A percentile compares a stretch with the other conserved stretches of the same genome.
Conservation (phyloP, 2,888 invertebrate genomes). For the Desoria tigrina region DNA sequence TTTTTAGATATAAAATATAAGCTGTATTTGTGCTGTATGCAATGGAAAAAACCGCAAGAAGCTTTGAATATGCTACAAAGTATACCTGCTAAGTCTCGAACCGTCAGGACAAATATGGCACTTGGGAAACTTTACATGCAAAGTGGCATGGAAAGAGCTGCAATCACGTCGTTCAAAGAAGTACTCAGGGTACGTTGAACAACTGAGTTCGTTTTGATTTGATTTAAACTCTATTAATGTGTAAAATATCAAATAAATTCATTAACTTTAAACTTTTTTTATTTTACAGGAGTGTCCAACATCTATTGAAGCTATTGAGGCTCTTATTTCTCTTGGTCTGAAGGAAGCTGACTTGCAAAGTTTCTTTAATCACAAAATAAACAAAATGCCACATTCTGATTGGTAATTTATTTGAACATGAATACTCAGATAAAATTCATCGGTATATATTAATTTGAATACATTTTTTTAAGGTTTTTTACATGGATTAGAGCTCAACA, state of each 20-base stretch:
- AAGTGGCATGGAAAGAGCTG: constrained; percentile 70
- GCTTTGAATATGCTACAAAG: constrained; percentile 62
- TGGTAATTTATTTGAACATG: constrained; percentile 59
- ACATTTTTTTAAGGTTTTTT: constrained; percentile 37
- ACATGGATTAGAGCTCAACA: constrained; percentile 61
- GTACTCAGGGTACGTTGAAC: constrained; percentile 65
- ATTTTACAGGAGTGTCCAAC: constrained; percentile 66
- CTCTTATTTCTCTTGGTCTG: constrained; percentile 70
- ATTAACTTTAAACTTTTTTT: background rate
- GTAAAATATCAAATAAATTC: background rate
- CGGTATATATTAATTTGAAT: background rate
- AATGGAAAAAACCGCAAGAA: constrained; percentile 67
- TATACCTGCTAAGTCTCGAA: constrained; percentile 67
- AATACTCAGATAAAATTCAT: background rate
- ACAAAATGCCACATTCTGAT: constrained; percentile 58
- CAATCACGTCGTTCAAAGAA: constrained; percentile 75
- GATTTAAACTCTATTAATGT: too few relatives aligned
- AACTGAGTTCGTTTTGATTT: too few relatives aligned
- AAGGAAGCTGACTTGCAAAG: constrained; percentile 74
- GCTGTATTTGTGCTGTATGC: constrained; percentile 69
- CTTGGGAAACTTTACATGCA: constrained; percentile 72
- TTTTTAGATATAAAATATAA: constrained; percentile 69
- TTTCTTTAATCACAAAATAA: constrained; percentile 66
- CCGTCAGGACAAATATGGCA: constrained; percentile 74
- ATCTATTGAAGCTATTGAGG: constrained; percentile 73